Percentiles rank a stretch among this genome's conserved stretches.
These are phyloP conservation scores for Clunio marinus DNA, from an alignment of 2,888 invertebrate species.

Conservation along the genomic window DNA sequence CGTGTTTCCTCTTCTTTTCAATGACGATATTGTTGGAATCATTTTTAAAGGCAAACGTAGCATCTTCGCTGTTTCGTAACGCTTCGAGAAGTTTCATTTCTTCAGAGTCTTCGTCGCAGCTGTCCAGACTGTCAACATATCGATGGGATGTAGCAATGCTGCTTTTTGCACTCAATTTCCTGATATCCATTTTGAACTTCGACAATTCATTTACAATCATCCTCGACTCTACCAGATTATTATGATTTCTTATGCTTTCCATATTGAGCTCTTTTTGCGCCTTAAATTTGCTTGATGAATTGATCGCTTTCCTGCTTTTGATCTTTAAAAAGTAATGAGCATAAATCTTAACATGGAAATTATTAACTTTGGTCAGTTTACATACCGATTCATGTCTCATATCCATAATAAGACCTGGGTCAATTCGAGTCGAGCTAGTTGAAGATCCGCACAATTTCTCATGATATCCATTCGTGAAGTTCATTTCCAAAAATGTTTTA, in stretches of 20 bases:
- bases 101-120: conserved; percentile 5
- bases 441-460: conserved; percentile 45
- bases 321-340: too few relatives aligned
- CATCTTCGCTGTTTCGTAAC: conserved; percentile 21
- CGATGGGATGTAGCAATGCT: not conserved
- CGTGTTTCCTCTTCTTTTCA: conserved; percentile 39
- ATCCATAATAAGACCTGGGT: conserved; percentile 50
- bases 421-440: conserved; percentile 42
- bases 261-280: conserved; percentile 41
- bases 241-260: conserved; percentile 47
- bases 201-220: conserved; percentile 47
- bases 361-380: conserved; percentile 1
- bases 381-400: conserved; percentile 49
- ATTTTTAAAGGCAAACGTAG: conserved; percentile 15
- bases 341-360: not conserved
- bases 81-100: conserved; percentile 1
- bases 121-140: conserved; percentile 18
- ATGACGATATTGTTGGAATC: conserved; percentile 14
- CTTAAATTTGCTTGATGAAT: conserved; percentile 30
- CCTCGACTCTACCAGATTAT: conserved; percentile 45
- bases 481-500: conserved; percentile 48
- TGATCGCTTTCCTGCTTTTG: too few relatives aligned
- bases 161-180: not conserved
- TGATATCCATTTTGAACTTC: conserved; percentile 45
- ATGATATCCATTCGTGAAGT: conserved; percentile 47